These are phyloP conservation scores for Lissonota sp. DNA, from an alignment of 2,888 invertebrate species.

Conservation along the genomic window DNA sequence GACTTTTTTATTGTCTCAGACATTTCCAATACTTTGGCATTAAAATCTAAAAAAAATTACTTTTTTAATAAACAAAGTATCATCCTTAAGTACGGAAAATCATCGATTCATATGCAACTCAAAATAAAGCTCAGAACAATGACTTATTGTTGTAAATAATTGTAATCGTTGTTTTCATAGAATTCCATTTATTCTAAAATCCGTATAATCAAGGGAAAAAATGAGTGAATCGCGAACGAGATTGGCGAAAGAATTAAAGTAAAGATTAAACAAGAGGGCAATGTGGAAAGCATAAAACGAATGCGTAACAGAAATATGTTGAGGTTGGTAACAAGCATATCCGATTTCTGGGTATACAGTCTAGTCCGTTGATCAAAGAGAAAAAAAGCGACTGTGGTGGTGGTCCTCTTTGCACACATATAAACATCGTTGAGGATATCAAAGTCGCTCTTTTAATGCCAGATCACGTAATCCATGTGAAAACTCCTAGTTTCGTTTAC, in stretches of 20 bases:
- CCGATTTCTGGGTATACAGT: slow-evolving; percentile 66
- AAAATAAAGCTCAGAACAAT: no score
- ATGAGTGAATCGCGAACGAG: slow-evolving; percentile 31
- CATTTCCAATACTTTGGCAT: no score
- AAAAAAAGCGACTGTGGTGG: slow-evolving; percentile 14
- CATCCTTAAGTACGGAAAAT: no score
- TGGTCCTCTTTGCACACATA: slow-evolving; percentile 6
- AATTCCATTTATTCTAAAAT: no score
- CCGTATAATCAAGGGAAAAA: slow-evolving; percentile 5
- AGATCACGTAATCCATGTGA: slow-evolving; percentile 42
- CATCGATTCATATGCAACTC: no score
- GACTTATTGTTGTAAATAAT: no score
- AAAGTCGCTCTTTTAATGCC: slow-evolving; percentile 37
- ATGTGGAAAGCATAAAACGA: slow-evolving; percentile 51
- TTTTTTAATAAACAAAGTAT: no score
- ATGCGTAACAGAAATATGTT: slow-evolving; percentile 37
- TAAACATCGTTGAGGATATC: slow-evolving; percentile 23
- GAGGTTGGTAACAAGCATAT: slow-evolving; percentile 72
- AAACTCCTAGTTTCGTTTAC: slow-evolving; percentile 47
- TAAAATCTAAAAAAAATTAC: no score
- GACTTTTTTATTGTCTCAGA: no score
- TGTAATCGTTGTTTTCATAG: no score
- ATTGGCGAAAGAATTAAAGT: slow-evolving; percentile 38
- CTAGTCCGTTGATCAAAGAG: slow-evolving; percentile 51
- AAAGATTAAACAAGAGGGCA: slow-evolving; percentile 23